Percentiles rank a stretch among this genome's conserved stretches.
These are phyloP conservation scores for Andrena bicolor DNA, from an alignment of 2,888 invertebrate genomes.

Conservation along the genomic window DNA sequence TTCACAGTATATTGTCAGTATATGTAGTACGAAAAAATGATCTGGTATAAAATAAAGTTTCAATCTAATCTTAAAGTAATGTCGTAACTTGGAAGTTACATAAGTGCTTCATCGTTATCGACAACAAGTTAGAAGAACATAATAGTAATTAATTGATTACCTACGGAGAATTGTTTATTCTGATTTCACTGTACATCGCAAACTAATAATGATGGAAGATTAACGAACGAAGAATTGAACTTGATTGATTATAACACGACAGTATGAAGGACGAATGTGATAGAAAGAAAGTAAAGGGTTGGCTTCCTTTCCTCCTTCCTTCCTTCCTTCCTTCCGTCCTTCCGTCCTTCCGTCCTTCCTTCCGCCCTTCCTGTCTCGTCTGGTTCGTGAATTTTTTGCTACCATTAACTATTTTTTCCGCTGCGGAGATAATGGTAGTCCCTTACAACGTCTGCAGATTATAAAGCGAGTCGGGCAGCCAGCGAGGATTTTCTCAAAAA, in stretches of 20 bases:
- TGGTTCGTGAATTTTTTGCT: slow-evolving; percentile 48
- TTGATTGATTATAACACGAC: slow-evolving; percentile 32
- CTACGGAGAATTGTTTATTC: neutral
- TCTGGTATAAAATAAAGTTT: neutral
- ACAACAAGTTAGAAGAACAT: neutral
- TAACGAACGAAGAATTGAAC: slow-evolving; percentile 1
- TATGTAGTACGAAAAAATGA: neutral
- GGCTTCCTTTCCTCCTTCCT: slow-evolving; percentile 13
- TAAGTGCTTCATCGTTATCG: neutral
- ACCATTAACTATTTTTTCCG: slow-evolving; percentile 61
- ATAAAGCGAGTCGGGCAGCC: slow-evolving; percentile 42
- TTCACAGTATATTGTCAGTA: too few relatives aligned
- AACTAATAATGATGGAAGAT: slow-evolving; percentile 23
- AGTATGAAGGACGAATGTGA: slow-evolving; percentile 6
- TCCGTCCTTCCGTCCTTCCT: slow-evolving; percentile 11
- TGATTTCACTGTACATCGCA: neutral
- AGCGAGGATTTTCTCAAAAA: slow-evolving; percentile 60
- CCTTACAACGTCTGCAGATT: slow-evolving; percentile 53
- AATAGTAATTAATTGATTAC: neutral
- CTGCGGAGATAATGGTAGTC: slow-evolving; percentile 45
- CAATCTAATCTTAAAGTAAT: neutral
- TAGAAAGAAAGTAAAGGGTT: slow-evolving; percentile 19
- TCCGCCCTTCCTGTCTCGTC: slow-evolving; percentile 34
- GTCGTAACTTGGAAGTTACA: neutral
- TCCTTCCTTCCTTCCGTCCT: too few relatives aligned